A percentile compares a stretch with the other conserved stretches of the same genome.
Conservation (phyloP, 2,797 vertebrate species). For the Dipus sagitta region DNA sequence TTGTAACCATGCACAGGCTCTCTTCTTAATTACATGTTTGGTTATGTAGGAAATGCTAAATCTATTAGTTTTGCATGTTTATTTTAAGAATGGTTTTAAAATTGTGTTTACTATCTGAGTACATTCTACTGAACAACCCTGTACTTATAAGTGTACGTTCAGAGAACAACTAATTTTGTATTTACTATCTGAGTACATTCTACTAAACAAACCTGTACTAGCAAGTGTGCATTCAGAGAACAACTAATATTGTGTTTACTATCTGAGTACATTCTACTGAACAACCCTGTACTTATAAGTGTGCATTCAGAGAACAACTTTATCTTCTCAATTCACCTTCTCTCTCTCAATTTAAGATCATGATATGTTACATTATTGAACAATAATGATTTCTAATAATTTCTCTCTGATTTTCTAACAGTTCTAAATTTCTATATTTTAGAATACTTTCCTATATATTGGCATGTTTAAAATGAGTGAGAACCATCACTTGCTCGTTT, state of each 20-base stretch:
- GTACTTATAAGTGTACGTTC: neutral
- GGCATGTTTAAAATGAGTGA: slow-evolving; percentile 56
- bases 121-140: neutral
- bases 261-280: neutral
- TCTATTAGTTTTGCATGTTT: slow-evolving; percentile 3
- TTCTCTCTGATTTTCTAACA: neutral
- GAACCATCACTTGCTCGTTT: slow-evolving; percentile 29
- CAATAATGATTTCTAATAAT: slow-evolving; percentile 38
- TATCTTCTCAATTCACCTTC: neutral
- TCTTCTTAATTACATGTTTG: neutral
- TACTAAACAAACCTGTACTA: neutral
- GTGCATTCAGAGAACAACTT: neutral
- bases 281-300: neutral
- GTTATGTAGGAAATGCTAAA: neutral
- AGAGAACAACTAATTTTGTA: neutral
- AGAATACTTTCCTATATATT: slow-evolving; percentile 32
- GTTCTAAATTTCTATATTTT: slow-evolving; percentile 39
- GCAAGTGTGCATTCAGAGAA: neutral
- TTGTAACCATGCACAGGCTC: neutral
- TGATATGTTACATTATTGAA: slow-evolving; percentile 49
- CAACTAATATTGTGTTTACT: neutral
- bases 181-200: neutral
- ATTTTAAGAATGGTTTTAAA: slow-evolving; percentile 54
- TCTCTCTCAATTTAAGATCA: slow-evolving; percentile 31
- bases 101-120: neutral